Percentiles rank a stretch among this genome's conserved stretches.
phyloP scores from a whole-genome alignment of 2,888 invertebrate species.

The Anoncus sp. region DNA sequence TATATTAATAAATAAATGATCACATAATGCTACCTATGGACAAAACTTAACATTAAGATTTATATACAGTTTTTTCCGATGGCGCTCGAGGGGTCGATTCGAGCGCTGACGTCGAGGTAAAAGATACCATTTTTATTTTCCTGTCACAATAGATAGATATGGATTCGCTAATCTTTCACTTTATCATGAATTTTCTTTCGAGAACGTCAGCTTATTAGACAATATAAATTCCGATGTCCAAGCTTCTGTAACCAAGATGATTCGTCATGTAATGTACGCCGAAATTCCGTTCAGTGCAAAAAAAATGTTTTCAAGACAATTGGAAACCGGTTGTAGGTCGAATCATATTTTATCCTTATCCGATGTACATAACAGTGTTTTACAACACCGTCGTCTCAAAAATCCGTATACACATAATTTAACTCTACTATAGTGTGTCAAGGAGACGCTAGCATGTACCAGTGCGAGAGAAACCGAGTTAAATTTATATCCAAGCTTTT shows the following conservation, averaged over 20 bases:
- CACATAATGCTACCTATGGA: no score
- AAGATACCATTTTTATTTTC: no score
- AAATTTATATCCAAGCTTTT: slow-evolving; percentile 7
- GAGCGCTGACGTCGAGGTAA: no score
- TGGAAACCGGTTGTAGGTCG: no score
- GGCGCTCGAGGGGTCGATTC: no score
- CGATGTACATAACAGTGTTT: no score
- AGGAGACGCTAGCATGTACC: background rate
- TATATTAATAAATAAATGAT: no score
- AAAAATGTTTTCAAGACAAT: background rate
- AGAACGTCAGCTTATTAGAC: background rate
- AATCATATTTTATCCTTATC: no score
- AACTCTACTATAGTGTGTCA: background rate
- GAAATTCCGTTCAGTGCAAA: background rate
- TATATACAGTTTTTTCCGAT: no score
- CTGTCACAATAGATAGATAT: no score
- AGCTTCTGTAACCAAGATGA: background rate
- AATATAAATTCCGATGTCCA: background rate
- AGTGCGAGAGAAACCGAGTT: slow-evolving; percentile 10
- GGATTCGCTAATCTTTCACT: background rate
- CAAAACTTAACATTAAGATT: no score
- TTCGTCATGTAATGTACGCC: background rate
- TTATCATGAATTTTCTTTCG: background rate
- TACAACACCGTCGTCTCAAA: background rate
- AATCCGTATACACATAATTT: background rate